Evolutionary conservation across 2,888 invertebrate genomes (phyloP).

Genomic region (Ametastegia equiseti): DNA sequence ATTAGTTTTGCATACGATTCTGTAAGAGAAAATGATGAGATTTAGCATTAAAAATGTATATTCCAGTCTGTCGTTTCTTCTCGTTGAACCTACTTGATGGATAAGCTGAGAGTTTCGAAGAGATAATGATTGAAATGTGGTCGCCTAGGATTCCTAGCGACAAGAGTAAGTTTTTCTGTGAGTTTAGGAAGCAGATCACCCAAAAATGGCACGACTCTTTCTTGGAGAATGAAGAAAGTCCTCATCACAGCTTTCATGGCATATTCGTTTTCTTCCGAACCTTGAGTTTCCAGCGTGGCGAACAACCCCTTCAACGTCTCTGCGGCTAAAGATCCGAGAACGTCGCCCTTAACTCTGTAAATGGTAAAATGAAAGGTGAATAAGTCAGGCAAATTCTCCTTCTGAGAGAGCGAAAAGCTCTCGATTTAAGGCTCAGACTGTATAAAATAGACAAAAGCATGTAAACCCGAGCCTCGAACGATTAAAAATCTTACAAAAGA

Average conservation of each 20-base stretch:
- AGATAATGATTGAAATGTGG: constrained; percentile 99
- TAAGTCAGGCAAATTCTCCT: constrained; percentile 35
- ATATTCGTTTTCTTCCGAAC: constrained; percentile 96
- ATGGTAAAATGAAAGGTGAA: constrained; percentile 42
- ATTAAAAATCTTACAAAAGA: constrained; percentile 76
- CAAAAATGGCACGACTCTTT: constrained; percentile 87
- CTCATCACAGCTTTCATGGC: constrained; percentile 99
- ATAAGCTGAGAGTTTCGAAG: constrained; percentile 95
- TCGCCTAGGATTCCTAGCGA: constrained; percentile 95
- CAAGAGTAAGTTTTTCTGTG: constrained; percentile 88
- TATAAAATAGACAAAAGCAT: constrained; percentile 28
- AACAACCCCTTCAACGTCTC: constrained; percentile 88
- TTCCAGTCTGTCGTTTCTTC: background rate
- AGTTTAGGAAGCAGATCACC: constrained; percentile 89
- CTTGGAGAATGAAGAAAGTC: constrained; percentile 89
- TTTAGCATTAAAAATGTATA: too few relatives aligned
- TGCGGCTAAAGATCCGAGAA: constrained; percentile 83
- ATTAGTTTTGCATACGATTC: constrained; percentile 91
- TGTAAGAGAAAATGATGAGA: constrained; percentile 73
- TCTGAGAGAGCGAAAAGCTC: constrained; percentile 20
- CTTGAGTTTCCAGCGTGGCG: constrained; percentile 83
- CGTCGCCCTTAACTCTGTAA: constrained; percentile 79
- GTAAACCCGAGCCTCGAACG: constrained; percentile 23
- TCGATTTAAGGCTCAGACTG: background rate
- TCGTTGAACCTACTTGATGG: constrained; percentile 83